Evolutionary conservation across 2,113 vertebrate species (phyloP).

Genomic region (Motacilla alba): DNA sequence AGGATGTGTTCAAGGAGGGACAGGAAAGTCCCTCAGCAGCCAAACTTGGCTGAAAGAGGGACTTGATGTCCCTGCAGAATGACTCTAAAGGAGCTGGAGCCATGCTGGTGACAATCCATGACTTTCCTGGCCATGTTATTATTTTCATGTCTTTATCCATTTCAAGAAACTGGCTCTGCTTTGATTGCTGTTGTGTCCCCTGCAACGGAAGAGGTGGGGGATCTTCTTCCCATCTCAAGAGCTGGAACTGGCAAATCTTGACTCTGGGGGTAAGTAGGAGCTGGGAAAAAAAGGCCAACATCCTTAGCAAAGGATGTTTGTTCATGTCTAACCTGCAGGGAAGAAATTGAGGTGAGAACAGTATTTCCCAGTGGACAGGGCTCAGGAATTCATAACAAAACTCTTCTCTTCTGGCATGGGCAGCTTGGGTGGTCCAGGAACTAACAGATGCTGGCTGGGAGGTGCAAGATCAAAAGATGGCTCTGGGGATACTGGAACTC

Average conservation of each 20-base stretch:
- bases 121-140: not conserved
- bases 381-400: not conserved
- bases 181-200: not conserved
- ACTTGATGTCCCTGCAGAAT: not conserved
- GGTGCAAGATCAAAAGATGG: not conserved
- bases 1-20: not conserved
- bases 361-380: not conserved
- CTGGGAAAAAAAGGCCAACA: not conserved
- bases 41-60: not conserved
- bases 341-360: not conserved
- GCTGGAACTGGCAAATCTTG: slow-evolving; percentile 9
- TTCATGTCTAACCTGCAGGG: not conserved
- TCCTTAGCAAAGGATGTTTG: not conserved
- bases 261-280: not conserved
- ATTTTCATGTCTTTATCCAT: slow-evolving; percentile 55
- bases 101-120: not conserved
- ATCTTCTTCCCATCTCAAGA: not conserved
- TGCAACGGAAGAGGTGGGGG: not conserved
- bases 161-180: slow-evolving; percentile 45
- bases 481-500: not conserved
- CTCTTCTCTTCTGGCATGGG: not conserved
- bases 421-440: not conserved
- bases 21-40: not conserved
- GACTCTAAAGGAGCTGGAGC: not conserved
- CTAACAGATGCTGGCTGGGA: not conserved